Conservation (phyloP, 2,888 invertebrate species). For the Frankliniella fusca region DNA sequence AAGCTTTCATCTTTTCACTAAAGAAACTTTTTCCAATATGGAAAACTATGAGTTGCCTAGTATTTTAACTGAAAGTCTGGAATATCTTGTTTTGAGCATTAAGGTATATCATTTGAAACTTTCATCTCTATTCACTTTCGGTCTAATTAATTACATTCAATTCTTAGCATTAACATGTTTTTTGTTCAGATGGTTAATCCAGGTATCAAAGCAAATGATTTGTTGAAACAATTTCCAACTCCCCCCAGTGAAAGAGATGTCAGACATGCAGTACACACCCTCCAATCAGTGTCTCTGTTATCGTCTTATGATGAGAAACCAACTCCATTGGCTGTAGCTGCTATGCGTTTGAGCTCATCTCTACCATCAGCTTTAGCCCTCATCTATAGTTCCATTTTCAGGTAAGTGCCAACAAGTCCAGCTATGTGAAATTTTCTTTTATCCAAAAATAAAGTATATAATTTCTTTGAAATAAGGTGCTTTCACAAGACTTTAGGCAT, state of each 20-base stretch:
- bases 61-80: neutral
- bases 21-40: constrained; percentile 33
- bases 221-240: constrained; percentile 53
- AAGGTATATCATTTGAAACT: neutral
- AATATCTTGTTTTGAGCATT: neutral
- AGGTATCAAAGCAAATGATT: constrained; percentile 48
- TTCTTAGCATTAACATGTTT: neutral
- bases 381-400: constrained; percentile 55
- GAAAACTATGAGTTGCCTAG: neutral
- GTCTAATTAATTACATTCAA: neutral
- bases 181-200: neutral
- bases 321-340: constrained; percentile 56
- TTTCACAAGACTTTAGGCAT: neutral
- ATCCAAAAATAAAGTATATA: too few relatives aligned
- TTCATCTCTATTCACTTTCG: neutral
- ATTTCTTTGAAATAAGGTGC: neutral
- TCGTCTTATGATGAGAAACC: constrained; percentile 57
- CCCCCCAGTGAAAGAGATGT: constrained; percentile 57
- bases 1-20: constrained; percentile 51
- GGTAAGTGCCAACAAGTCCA: constrained; percentile 42
- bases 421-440: too few relatives aligned
- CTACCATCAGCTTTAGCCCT: constrained; percentile 60
- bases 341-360: constrained; percentile 47
- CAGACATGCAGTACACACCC: constrained; percentile 56
- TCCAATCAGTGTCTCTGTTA: constrained; percentile 47